Conservation (phyloP, 1,140 invertebrate species). For the Lordiphosa mommai region DNA sequence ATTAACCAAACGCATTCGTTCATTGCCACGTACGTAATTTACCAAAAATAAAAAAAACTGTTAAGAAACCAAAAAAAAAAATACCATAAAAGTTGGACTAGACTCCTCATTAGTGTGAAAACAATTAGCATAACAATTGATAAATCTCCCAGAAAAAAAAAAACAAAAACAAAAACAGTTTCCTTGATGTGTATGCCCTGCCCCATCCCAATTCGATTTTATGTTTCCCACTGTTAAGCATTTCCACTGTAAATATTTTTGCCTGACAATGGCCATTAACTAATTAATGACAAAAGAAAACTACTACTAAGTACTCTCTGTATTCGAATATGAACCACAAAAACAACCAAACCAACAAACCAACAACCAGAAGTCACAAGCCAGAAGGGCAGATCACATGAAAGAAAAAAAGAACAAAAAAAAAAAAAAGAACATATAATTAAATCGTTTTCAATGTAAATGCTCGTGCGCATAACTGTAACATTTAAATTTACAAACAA, state of each 20-base stretch:
- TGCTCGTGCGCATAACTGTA: slow-evolving; percentile 58
- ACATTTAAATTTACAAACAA: slow-evolving; percentile 60
- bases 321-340: slow-evolving; percentile 5
- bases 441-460: slow-evolving; percentile 63
- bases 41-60: slow-evolving; percentile 31
- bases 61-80: slow-evolving; percentile 31
- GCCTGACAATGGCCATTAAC: slow-evolving; percentile 41
- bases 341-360: slow-evolving; percentile 12
- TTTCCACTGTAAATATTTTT: slow-evolving; percentile 72
- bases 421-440: slow-evolving; percentile 32
- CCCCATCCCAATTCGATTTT: slow-evolving; percentile 32
- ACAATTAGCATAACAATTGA: slow-evolving; percentile 30
- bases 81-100: slow-evolving; percentile 52
- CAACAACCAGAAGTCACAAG: slow-evolving; percentile 1
- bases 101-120: slow-evolving; percentile 34
- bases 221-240: slow-evolving; percentile 61
- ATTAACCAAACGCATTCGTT: too few species aligned
- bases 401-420: slow-evolving; percentile 10
- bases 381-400: neutral
- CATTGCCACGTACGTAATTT: slow-evolving; percentile 43
- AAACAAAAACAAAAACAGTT: neutral
- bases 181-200: slow-evolving; percentile 35
- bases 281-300: slow-evolving; percentile 46
- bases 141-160: neutral
- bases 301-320: slow-evolving; percentile 46